Conservation (phyloP, 2,888 invertebrate species). For the Ellobium chinense region DNA sequence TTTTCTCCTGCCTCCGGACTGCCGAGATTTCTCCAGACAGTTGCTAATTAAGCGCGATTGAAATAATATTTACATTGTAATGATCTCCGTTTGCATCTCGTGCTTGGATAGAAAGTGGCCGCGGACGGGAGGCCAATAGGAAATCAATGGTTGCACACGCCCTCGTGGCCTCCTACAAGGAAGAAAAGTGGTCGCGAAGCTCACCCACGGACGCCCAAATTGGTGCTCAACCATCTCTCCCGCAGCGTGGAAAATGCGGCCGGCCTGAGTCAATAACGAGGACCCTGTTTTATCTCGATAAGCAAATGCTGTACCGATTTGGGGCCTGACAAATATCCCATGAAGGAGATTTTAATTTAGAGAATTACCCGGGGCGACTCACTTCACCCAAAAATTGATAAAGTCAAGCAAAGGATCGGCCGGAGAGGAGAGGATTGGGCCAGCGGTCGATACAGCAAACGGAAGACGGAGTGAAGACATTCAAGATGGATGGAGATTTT, state of each 20-base stretch:
- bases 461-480: conserved; percentile 13
- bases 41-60: conserved; percentile 54
- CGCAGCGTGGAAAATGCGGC: conserved; percentile 31
- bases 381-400: conserved; percentile 30
- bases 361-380: conserved; percentile 46
- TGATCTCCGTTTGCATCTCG: conserved; percentile 49
- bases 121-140: conserved; percentile 4
- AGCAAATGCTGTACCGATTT: conserved; percentile 41
- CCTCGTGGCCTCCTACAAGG: not conserved
- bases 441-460: conserved; percentile 20
- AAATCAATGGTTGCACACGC: conserved; percentile 21
- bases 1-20: not conserved
- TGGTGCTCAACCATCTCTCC: conserved; percentile 35
- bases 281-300: conserved; percentile 50
- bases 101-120: conserved; percentile 1
- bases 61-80: conserved; percentile 55
- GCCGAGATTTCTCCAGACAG: conserved; percentile 40
- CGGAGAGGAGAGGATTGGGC: not conserved
- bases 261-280: conserved; percentile 43
- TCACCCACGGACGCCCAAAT: conserved; percentile 14
- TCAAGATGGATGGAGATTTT: not conserved
- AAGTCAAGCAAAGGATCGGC: conserved; percentile 25
- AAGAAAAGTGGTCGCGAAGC: conserved; percentile 24
- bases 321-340: conserved; percentile 47
- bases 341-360: conserved; percentile 52